Percentiles rank a stretch among this genome's conserved stretches.
These are phyloP conservation scores for Jordanella pulchra DNA, from an alignment of 2,797 vertebrate genomes.

Conservation along the genomic window DNA sequence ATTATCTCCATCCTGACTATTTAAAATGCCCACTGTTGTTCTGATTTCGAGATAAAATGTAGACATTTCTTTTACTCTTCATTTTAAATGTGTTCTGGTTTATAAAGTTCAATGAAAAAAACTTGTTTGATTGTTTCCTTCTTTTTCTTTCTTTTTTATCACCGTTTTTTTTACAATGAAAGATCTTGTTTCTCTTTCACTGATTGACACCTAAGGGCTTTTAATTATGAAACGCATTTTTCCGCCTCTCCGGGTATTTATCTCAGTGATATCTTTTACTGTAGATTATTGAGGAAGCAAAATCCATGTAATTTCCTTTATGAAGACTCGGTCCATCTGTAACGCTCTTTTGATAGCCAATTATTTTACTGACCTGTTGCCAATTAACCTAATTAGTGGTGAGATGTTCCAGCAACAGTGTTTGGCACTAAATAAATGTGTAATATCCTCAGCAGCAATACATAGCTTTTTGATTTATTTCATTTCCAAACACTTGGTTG, in stretches of 20 bases:
- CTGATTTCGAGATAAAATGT: not conserved
- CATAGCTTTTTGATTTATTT: not conserved
- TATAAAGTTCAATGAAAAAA: too few species aligned
- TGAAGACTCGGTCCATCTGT: not conserved
- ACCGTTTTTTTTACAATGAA: not conserved
- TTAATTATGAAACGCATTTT: not conserved
- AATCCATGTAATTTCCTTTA: not conserved
- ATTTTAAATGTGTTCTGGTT: not conserved
- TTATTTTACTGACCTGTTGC: conserved; percentile 1
- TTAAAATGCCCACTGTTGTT: not conserved
- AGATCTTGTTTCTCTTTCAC: not conserved
- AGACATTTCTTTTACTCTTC: not conserved
- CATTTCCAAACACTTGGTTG: not conserved
- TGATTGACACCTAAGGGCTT: not conserved
- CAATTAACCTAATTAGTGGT: conserved; percentile 1
- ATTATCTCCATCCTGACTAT: not conserved
- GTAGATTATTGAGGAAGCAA: not conserved
- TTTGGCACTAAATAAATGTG: not conserved
- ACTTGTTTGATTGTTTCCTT: not conserved
- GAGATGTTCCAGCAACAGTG: not conserved
- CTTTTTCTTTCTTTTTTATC: not conserved
- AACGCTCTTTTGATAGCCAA: conserved; percentile 1
- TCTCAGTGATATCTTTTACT: not conserved
- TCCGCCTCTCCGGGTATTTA: not conserved
- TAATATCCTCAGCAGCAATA: not conserved